Evolutionary conservation across 2,888 invertebrate species (phyloP), one percentile per base, ranked within the genome.

Genomic region (Caenorhabditis imperialis): DNA sequence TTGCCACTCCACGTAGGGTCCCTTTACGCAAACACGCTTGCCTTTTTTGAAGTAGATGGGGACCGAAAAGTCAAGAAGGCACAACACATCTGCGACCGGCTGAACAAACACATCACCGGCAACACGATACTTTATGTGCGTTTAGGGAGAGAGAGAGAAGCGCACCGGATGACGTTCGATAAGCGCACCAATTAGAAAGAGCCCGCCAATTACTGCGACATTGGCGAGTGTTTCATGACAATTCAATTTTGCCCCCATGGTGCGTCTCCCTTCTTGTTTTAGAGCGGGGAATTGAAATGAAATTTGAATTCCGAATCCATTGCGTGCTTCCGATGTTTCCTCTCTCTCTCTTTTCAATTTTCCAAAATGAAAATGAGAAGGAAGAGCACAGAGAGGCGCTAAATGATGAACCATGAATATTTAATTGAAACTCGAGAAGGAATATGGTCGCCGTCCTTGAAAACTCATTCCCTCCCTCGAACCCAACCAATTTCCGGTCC

Each of bases 101-200:
- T 70, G 70, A 70, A 70, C 70, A 70, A 70, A 70, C 61, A 70
- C 47, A 50, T 48, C 54, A 45, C n/a, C 38, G 70, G 70, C 70
- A 70, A 70, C 61, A 70, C 60, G 70, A 70, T 70, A 70, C 70
- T 70, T 70, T 70, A 50, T 70, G 40, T 61, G 57, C 51, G 16
- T 30, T 20, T 30, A 53, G 40, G 5, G 20, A 3, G 14, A 5
- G 8, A 20, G 25, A 40, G 44, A 35, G 35, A 20, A 63, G 47
- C 63, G 44, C 62, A 40, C 63, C 63, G 55, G 55, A 65, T 65
- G 55, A 65, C 63, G 63, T 55, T 35, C 47, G 54, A 54, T 65
- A 54, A 63, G 63, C 63, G 63, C 35, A 48, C 63, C 54, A 65
- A 65, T 65, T 65, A 65, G 55, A 27, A 51, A 18, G 48, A 54